phyloP scores from a whole-genome alignment of 1,140 invertebrate genomes.

The Contarinia nasturtii region DNA sequence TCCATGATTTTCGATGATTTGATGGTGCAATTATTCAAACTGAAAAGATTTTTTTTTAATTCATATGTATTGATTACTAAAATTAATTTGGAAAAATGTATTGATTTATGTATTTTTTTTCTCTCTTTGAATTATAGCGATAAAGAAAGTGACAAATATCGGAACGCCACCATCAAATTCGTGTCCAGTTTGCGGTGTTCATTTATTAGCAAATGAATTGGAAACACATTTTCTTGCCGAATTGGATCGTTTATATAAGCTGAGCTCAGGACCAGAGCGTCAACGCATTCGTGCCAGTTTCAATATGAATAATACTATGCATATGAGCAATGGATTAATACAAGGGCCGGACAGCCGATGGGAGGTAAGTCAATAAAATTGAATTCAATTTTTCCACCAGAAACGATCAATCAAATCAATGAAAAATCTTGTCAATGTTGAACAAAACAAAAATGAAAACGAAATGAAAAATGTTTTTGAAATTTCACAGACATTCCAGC shows the following conservation, averaged over 20 bases:
- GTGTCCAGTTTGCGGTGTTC: constrained; percentile 64
- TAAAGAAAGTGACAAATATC: not conserved
- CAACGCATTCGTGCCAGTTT: constrained; percentile 22
- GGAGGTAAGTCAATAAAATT: constrained; percentile 37
- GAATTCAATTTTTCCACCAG: not conserved
- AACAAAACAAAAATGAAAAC: no score
- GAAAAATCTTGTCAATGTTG: no score
- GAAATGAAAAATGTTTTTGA: not conserved
- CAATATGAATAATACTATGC: constrained; percentile 20
- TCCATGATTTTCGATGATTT: no score
- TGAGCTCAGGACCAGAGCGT: constrained; percentile 28
- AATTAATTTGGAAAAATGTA: no score
- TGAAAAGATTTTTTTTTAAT: no score
- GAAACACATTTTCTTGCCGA: constrained; percentile 62
- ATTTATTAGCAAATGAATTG: constrained; percentile 51
- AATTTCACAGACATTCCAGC: constrained; percentile 48
- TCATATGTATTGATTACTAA: no score
- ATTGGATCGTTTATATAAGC: constrained; percentile 53
- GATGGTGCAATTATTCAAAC: no score
- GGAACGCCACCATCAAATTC: constrained; percentile 26
- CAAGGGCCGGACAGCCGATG: constrained; percentile 48
- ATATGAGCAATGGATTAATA: constrained; percentile 25
- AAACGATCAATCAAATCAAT: no score
- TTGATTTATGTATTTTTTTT: not conserved
- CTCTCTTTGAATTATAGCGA: not conserved